Evolutionary conservation across 1,140 invertebrate species (phyloP), one percentile per base, ranked within the genome.

Genomic region (Druon quercuslanigerum): DNA sequence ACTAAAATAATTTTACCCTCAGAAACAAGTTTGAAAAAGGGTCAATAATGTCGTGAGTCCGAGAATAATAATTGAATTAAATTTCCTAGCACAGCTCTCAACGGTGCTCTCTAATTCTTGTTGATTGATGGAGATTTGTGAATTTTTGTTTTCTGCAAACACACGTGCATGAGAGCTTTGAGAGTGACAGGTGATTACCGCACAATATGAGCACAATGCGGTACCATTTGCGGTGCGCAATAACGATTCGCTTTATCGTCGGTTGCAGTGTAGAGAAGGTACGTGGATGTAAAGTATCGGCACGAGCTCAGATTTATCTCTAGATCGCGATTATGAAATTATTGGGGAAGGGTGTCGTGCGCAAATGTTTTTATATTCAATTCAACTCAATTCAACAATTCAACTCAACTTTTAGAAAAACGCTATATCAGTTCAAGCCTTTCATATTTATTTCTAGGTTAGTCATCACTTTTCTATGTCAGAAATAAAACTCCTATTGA

Each of bases 81-180:
- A 33, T 33, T 33, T 2, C 25, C 25, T 33, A 33, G 40, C 40
- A 46, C 6, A 46, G 7, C 8, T 46, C 40, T 46, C 7, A 1
- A 46, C 12, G 71, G 83, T 86, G 85, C 84, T 87, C 85, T 86
- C 83, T 85, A 85, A 85, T 87, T 86, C 84, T 78, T 70, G 73
- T 74, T 87, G 86, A 87, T 87, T 87, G 86, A 87, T 87, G 85
- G 85, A 83, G 86, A 85, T 85, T 84, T 83, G 82, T n/a, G 75
- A 77, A 86, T 86, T 86, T 85, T 86, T 86, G 73, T 81, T 76
- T 33, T 56, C 50, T 60, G 33, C 52, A 71, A 19, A 72, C 50
- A 60, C 60, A 56, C 60, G 17, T 51, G 12, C 74, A 71, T 56
- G 54, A 80, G 82, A 78, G 25, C 74, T 8, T 8, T 20, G 71